phyloP scores from a whole-genome alignment of 2,797 vertebrate genomes.

The Coreius guichenoti region DNA sequence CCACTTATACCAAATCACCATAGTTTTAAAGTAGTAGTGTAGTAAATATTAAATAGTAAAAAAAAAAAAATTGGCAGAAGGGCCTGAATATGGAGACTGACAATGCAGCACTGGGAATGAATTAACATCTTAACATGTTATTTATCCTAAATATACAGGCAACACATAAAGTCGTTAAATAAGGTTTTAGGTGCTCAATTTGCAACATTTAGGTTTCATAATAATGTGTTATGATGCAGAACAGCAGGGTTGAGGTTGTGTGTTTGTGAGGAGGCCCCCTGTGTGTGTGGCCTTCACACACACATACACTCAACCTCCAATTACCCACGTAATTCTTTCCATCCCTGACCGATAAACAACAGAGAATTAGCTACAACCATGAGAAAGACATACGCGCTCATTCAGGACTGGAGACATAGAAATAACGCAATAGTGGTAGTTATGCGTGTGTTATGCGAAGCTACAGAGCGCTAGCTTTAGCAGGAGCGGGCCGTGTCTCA shows the following conservation, averaged over 20 bases:
- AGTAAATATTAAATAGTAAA: too few species aligned
- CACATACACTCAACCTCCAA: conserved; percentile 44
- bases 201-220: neutral
- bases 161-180: neutral
- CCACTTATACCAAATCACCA: neutral
- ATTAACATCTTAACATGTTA: neutral
- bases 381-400: neutral
- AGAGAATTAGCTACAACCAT: conserved; percentile 11
- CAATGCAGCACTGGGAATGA: conserved; percentile 16
- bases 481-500: neutral
- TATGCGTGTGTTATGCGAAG: neutral
- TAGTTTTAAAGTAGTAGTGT: neutral
- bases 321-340: conserved; percentile 43
- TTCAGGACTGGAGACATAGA: neutral
- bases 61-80: too few species aligned
- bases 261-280: conserved; percentile 63
- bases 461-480: conserved; percentile 33
- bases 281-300: conserved; percentile 64
- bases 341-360: conserved; percentile 54
- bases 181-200: neutral
- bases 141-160: neutral
- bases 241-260: conserved; percentile 63
- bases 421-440: neutral
- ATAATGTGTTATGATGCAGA: conserved; percentile 11
- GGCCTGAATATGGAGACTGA: neutral